Evolutionary conservation across 2,113 vertebrate genomes (phyloP), one percentile per base, ranked within the genome.

Genomic region (Sprattus sprattus): DNA sequence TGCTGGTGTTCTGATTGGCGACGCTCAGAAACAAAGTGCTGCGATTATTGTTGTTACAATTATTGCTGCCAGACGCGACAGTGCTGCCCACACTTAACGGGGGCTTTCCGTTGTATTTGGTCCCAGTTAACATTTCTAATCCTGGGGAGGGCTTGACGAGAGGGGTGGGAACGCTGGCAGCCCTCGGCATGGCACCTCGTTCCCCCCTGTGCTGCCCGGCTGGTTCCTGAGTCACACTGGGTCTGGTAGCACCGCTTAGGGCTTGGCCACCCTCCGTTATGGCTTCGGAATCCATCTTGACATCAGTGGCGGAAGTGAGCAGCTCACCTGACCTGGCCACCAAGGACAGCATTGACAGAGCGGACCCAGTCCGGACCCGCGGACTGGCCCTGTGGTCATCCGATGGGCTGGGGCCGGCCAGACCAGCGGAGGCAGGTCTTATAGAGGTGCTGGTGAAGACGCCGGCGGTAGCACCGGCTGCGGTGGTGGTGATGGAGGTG

Each of bases 261-360:
- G 83, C 88, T 88, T 93, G 93, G 82, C 92, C 96, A 86, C 96
- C 96, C 86, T 96, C 94, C 87, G 95, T 93, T 89, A 96, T 92
- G n/a, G 90, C 90, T 93, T 98, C 97, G 2, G 96, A 94, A 92
- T 98, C 97, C 87, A 93, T 96, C 93, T 99, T 98, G 83, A 98
- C 94, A 92, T 98, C 96, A 0, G 96, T 92, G 28, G 93, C 90
- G n/a, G 95, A 93, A 0, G 92, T 84, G 90, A 54, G 88, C 86
- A 18, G 86, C 52, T 82, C 93, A 87, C 39, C 91, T 92, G 91
- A 89, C 90, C 93, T 96, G 88, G 94, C 94, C 5, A 95, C 94
- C 5, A 95, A 94, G 86, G 96, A 95, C 92, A 96, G 95, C 89
- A 96, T 94, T 22, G 96, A 96, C 87, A 95, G 94, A 1, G 95